Base-by-base conservation (phyloP, 2,888 invertebrate species). In the Lepas anatifera region DNA sequence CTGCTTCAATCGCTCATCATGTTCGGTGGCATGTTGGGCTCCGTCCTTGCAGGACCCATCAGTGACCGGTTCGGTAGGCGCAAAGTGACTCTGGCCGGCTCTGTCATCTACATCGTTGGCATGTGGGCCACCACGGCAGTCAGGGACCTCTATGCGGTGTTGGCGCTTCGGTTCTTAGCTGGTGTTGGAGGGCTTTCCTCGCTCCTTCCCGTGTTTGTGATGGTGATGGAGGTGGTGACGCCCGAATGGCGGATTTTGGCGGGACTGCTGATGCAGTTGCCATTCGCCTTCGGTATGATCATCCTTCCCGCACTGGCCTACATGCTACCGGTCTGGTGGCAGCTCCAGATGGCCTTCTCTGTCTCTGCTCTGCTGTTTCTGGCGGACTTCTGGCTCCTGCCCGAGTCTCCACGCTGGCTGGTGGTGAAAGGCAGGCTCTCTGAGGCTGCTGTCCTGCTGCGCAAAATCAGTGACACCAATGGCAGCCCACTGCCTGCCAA, bases 381-480 rank as follows among this genome's bases (percentile, higher is more conserved):
- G 39, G 72, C 77, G 1, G 82, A 84, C 74, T 80, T 81, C 71
- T 84, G 84, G 85, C 76, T 89, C 11, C 80, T 90, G 69, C 89
- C 89, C 0, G 91, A 91, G 80, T 90, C 90, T 3, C 90, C 91
- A 0, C 83, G 90, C 70, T 91, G 90, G 90, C 81, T 90, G 16
- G 83, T 89, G 63, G 86, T 87, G 16, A 84, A 85, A 2, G 89
- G 89, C 0, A 83, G 82, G 72, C 82, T 84, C 69, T 84, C 85
- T 39, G 81, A 85, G 74, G 87, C 90, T 0, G 81, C 87, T 3
- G 77, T 80, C 46, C 79, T 88, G 1, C 79, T 91, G 25, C 84
- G 84, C 69, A 82, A 82, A 70, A 88, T 87, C 13, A 89, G 89
- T 0, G 84, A 81, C 74, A 75, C 73, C 67, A 84, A 83, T 74